Percentiles rank a stretch among this genome's conserved stretches.
Conservation (phyloP, 2,797 vertebrate genomes). For the Scolopax bukidnonensis region DNA sequence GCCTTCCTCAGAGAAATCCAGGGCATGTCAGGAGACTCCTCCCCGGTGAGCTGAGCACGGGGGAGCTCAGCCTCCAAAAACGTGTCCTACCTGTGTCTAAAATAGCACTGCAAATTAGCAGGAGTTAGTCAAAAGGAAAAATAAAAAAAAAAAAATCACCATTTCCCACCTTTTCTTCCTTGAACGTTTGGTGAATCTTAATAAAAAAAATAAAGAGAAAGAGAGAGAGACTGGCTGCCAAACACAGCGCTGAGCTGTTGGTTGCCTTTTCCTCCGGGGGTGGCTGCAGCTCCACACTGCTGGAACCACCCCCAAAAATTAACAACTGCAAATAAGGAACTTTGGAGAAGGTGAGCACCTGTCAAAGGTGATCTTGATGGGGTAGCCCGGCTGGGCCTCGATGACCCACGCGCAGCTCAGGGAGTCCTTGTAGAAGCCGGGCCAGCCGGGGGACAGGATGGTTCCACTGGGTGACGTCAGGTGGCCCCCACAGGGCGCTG, state of each 20-base stretch:
- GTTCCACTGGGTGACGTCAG: constrained; percentile 93
- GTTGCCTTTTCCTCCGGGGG: rapidly evolving
- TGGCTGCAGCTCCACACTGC: rapidly evolving
- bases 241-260: rapidly evolving
- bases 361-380: constrained; percentile 99
- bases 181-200: background rate
- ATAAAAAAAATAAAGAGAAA: background rate
- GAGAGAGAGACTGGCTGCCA: background rate
- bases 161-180: background rate
- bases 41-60: background rate
- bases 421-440: constrained; percentile 99
- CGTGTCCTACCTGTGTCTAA: rapidly evolving
- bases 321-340: rapidly evolving
- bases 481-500: constrained; percentile 96
- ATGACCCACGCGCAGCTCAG: constrained; percentile 98
- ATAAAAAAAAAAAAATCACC: background rate
- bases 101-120: background rate
- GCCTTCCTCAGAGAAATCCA: background rate
- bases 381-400: constrained; percentile 96
- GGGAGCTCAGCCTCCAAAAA: background rate
- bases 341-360: constrained; percentile 77
- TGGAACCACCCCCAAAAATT: rapidly evolving
- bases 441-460: constrained; percentile 98
- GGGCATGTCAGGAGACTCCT: background rate
- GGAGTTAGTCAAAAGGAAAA: background rate